A percentile compares a stretch with the other conserved stretches of the same genome.
Evolutionary conservation across 1,140 invertebrate species (phyloP).

Genomic region (Dufourea novaeangliae): DNA sequence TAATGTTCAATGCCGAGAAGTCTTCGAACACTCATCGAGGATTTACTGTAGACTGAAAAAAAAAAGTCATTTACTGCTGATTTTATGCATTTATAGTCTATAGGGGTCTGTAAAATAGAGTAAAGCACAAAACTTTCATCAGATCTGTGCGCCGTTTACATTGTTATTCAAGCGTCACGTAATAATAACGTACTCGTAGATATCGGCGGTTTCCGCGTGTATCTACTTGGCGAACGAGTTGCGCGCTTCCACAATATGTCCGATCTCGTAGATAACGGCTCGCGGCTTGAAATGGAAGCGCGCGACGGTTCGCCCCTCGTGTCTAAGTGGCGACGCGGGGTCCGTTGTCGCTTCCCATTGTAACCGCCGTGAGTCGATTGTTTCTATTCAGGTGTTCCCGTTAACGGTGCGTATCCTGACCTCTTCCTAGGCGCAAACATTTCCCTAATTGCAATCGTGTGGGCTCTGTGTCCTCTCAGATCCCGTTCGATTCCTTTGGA

Average conservation of each 20-base stretch:
- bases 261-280: conserved; percentile 59
- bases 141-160: background rate
- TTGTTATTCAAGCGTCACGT: conserved; percentile 24
- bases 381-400: conserved; percentile 64
- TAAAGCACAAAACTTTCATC: no score
- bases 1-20: no score
- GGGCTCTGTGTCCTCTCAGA: background rate
- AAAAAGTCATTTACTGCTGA: no score
- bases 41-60: no score
- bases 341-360: conserved; percentile 65
- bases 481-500: background rate
- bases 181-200: conserved; percentile 35
- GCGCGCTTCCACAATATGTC: conserved; percentile 45
- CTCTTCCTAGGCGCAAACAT: conserved; percentile 26
- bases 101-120: no score
- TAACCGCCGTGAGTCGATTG: conserved; percentile 56
- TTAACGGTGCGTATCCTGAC: conserved; percentile 62
- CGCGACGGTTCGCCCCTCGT: conserved; percentile 44
- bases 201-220: conserved; percentile 24
- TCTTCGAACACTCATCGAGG: no score
- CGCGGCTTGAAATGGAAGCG: conserved; percentile 48
- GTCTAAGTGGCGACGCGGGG: conserved; percentile 65
- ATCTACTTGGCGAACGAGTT: background rate
- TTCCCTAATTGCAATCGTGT: conserved; percentile 63
- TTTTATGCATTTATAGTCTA: no score